A percentile compares a stretch with the other conserved stretches of the same genome.
phyloP scores from a whole-genome alignment of 2,888 invertebrate species.

The Lasioglossum leucozonium region DNA sequence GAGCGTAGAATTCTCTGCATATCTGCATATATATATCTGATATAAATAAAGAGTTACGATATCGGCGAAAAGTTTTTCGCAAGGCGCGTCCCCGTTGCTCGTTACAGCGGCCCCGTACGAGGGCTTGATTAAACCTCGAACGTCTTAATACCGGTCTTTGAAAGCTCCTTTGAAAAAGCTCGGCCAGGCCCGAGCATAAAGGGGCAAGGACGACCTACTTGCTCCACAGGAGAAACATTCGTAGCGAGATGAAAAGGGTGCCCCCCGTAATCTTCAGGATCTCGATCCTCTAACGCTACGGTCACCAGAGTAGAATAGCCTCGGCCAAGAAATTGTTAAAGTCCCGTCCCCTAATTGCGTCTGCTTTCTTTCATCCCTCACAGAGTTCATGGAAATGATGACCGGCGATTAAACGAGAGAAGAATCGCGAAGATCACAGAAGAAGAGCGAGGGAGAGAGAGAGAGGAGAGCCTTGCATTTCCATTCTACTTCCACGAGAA shows the following conservation, averaged over 20 bases:
- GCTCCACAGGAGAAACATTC: constrained; percentile 35
- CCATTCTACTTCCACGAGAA: constrained; percentile 19
- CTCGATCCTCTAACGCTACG: background rate
- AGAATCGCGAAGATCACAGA: background rate
- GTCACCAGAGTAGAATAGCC: background rate
- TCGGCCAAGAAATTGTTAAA: background rate
- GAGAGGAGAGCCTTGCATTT: constrained; percentile 22
- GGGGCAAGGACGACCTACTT: constrained; percentile 59
- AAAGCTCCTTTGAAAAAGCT: constrained; percentile 55
- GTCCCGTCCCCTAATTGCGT: constrained; percentile 4
- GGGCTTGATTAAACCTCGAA: constrained; percentile 70
- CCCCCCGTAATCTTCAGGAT: constrained; percentile 25
- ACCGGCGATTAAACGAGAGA: constrained; percentile 88
- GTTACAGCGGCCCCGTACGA: constrained; percentile 34
- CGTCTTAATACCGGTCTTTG: constrained; percentile 66
- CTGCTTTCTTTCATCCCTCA: constrained; percentile 13
- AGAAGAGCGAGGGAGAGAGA: constrained; percentile 3
- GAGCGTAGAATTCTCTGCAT: background rate
- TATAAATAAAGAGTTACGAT: constrained; percentile 6
- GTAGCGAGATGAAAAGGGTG: constrained; percentile 12
- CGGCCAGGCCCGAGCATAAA: constrained; percentile 19
- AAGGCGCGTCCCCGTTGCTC: constrained; percentile 19
- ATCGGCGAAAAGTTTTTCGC: constrained; percentile 26
- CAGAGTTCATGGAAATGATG: constrained; percentile 94
- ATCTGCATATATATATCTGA: no score